These are phyloP conservation scores for Mus spicilegus DNA, from an alignment of 2,113 vertebrate species.

Conservation along the genomic window DNA sequence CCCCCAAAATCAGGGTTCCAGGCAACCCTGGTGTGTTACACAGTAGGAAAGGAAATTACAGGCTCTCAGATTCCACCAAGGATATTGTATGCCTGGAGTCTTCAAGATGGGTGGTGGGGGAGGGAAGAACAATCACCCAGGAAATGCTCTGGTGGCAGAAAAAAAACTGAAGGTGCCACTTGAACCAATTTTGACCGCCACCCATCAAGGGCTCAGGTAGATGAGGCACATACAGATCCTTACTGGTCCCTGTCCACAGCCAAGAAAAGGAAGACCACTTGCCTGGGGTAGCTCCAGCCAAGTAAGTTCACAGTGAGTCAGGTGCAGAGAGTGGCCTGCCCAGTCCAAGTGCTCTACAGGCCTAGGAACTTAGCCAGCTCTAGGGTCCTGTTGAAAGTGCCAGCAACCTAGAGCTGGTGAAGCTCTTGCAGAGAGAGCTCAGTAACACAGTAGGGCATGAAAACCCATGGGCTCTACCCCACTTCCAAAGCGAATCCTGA, in stretches of 20 bases:
- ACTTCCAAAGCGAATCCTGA: background rate
- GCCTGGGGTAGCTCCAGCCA: background rate
- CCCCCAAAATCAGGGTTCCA: background rate
- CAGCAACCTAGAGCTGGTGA: background rate
- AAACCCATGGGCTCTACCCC: background rate
- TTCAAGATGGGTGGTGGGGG: background rate
- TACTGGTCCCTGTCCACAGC: background rate
- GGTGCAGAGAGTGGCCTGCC: background rate
- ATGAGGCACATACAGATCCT: fast-evolving
- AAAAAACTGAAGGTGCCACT: background rate
- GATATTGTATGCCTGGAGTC: background rate
- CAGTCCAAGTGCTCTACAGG: background rate
- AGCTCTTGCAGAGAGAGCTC: background rate
- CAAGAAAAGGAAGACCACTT: background rate
- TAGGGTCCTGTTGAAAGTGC: background rate
- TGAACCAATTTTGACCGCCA: slow-evolving; percentile 31
- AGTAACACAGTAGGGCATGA: background rate
- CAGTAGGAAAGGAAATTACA: background rate
- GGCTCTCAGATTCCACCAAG: background rate
- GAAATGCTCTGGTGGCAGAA: background rate
- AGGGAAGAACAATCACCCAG: background rate
- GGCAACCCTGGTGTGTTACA: background rate
- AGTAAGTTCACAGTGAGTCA: background rate
- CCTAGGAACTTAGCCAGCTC: background rate
- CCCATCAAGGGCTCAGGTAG: background rate